Evolutionary conservation across 2,113 vertebrate genomes (phyloP).

Genomic region (Cisticola juncidis): DNA sequence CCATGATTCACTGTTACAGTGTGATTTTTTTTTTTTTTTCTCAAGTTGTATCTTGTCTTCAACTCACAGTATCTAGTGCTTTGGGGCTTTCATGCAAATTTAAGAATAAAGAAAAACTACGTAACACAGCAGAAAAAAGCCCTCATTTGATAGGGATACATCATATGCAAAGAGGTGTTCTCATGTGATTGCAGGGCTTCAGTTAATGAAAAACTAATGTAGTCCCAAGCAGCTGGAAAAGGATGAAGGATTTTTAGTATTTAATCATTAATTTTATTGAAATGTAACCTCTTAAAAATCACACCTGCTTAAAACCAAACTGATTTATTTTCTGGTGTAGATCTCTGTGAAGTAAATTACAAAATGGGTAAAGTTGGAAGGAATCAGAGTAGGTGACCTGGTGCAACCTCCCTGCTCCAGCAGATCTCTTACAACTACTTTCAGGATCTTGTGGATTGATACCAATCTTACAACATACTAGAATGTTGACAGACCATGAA

Average conservation of each 20-base stretch:
- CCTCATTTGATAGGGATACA: not conserved
- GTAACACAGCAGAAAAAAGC: not conserved
- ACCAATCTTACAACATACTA: not conserved
- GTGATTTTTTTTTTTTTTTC: not conserved
- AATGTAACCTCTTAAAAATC: not conserved
- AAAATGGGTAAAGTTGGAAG: not conserved
- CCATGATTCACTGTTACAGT: not conserved
- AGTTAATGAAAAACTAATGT: not conserved
- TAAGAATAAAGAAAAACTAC: not conserved
- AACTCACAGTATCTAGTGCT: not conserved
- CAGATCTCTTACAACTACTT: conserved; percentile 4
- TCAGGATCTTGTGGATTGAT: conserved; percentile 18
- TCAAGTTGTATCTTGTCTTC: not conserved
- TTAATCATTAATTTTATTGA: not conserved
- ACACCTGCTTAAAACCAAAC: not conserved
- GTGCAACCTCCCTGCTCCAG: not conserved
- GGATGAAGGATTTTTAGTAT: not conserved
- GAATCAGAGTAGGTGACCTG: not conserved
- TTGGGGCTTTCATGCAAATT: not conserved
- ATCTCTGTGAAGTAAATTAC: not conserved
- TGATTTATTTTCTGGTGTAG: not conserved
- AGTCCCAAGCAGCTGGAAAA: not conserved
- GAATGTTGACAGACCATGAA: conserved; percentile 31
- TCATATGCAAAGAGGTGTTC: not conserved
- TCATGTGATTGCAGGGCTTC: not conserved